Conservation (phyloP, 2,113 vertebrate species). For the Oreochromis niloticus region DNA sequence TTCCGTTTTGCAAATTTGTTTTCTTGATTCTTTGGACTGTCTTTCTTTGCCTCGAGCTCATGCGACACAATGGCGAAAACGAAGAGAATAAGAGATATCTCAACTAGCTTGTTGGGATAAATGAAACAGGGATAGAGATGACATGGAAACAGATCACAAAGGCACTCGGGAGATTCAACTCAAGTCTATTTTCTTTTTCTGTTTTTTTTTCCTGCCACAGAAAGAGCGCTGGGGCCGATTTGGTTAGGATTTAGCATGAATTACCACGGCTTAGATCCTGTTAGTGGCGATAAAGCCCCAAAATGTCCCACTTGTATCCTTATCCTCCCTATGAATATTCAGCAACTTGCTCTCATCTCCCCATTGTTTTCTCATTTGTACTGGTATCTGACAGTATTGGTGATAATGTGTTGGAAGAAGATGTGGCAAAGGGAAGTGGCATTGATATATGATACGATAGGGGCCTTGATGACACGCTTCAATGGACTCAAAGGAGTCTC, state of each 20-base stretch:
- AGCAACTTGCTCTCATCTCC: conserved; percentile 60
- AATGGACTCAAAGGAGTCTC: conserved; percentile 45
- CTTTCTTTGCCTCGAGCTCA: conserved; percentile 47
- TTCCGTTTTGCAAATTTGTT: conserved; percentile 23
- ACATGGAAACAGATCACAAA: conserved; percentile 51
- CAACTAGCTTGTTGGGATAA: conserved; percentile 53
- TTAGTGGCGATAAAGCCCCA: conserved; percentile 64
- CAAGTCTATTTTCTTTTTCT: conserved; percentile 33
- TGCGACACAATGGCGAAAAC: conserved; percentile 4
- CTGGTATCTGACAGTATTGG: conserved; percentile 54
- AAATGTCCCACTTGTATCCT: conserved; percentile 66
- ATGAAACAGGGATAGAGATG: conserved; percentile 38
- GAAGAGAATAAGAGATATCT: conserved; percentile 37
- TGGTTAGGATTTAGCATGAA: conserved; percentile 68
- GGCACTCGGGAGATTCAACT: conserved; percentile 38
- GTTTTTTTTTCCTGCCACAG: not conserved
- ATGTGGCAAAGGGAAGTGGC: conserved; percentile 54
- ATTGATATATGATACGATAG: conserved; percentile 62
- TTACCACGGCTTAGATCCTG: conserved; percentile 69
- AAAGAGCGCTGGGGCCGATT: conserved; percentile 45
- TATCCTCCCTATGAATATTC: conserved; percentile 70
- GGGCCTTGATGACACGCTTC: conserved; percentile 37
- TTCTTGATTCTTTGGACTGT: conserved; percentile 8
- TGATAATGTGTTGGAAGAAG: conserved; percentile 53
- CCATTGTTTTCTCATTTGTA: conserved; percentile 67